Percentiles rank a stretch among this genome's conserved stretches.
phyloP scores from a whole-genome alignment of 2,113 vertebrate genomes.

The Vicugna pacos region DNA sequence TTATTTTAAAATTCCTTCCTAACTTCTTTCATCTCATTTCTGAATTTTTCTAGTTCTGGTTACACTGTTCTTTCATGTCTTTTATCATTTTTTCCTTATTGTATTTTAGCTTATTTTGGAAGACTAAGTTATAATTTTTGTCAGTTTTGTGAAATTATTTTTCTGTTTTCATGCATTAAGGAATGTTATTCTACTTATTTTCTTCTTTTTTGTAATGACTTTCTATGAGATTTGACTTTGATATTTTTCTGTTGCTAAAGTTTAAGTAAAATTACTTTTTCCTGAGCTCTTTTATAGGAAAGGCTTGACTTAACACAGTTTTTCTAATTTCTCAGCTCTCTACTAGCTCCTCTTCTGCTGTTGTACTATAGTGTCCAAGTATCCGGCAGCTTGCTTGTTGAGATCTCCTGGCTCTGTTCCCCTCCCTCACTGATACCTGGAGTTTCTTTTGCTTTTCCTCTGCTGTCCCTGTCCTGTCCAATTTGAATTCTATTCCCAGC shows the following conservation, averaged over 20 bases:
- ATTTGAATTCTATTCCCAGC: not conserved
- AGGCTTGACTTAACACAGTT: not conserved
- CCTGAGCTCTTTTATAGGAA: not conserved
- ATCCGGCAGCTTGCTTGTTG: not conserved
- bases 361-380: not conserved
- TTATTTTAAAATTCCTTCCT: conserved; percentile 38
- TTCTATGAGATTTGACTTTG: not conserved
- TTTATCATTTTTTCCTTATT: not conserved
- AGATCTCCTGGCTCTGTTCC: not conserved
- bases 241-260: conserved; percentile 34
- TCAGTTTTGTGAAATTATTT: conserved; percentile 9
- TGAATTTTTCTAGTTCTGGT: conserved; percentile 23
- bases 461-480: not conserved
- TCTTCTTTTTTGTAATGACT: not conserved
- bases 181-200: not conserved
- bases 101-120: not conserved
- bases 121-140: not conserved
- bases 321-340: not conserved
- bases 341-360: not conserved
- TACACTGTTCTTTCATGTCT: not conserved
- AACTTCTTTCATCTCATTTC: conserved; percentile 11
- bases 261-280: conserved; percentile 30
- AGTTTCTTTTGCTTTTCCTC: not conserved
- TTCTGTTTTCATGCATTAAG: not conserved
- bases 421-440: not conserved